Conservation (phyloP, 1,140 invertebrate genomes). For the Palaemon carinicauda region DNA sequence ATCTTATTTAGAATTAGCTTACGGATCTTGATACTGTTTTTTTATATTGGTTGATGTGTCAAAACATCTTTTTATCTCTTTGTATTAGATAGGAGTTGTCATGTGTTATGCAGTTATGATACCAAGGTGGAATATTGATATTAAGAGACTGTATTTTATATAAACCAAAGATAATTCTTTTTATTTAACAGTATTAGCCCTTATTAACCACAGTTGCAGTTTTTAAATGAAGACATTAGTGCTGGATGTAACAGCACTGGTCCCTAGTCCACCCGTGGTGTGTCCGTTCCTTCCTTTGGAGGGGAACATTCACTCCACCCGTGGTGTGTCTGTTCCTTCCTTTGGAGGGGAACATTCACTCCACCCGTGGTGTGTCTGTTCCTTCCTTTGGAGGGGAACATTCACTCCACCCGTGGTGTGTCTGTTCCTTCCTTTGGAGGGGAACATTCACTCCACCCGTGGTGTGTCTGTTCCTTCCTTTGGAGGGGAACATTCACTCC, state of each 20-base stretch:
- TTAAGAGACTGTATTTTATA: constrained; percentile 39
- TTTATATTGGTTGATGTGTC: background rate
- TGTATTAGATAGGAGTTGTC: background rate
- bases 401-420: background rate
- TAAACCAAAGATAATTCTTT: constrained; percentile 53
- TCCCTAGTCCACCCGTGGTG: background rate
- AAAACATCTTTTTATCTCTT: background rate
- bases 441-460: no score
- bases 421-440: background rate
- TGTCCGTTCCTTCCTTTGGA: background rate
- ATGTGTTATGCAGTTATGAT: background rate
- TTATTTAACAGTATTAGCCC: constrained; percentile 50
- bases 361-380: background rate
- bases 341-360: no score
- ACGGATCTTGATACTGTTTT: background rate
- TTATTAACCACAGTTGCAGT: constrained; percentile 11
- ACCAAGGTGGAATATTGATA: constrained; percentile 5
- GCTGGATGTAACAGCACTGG: constrained; percentile 21
- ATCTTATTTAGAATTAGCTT: background rate
- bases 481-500: no score
- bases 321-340: background rate
- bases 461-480: background rate
- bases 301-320: background rate
- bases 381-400: background rate
- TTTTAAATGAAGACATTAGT: background rate